Evolutionary conservation across 2,113 vertebrate genomes (phyloP), one percentile per base, ranked within the genome.

Genomic region (Erinaceus europaeus): DNA sequence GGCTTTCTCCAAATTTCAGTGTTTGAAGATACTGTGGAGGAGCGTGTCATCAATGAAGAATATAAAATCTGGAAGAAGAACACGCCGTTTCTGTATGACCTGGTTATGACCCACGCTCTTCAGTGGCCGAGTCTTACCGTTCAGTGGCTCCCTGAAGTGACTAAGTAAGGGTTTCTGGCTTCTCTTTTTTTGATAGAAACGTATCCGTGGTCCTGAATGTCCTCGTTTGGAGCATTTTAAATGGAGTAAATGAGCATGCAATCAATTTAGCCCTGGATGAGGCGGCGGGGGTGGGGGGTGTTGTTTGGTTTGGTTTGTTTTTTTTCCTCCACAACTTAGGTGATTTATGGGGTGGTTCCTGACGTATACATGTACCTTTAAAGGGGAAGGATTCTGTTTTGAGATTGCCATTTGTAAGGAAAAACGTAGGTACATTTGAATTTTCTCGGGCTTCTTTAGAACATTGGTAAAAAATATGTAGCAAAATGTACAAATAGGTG

Each of bases 1-100:
- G 15, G 78, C 88, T 91, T 68, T 89, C 78, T 72, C 76, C 65
- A 32, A 72, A 74, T 96, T 67, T 18, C 93, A 99, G 98, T 97
- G 96, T 98, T 98, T 88, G 98, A 99, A 73, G 98, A 99, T 95
- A 97, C 98, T 29, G 98, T 98, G 96, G 98, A 99, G 84, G 98
- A 99, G 91, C 97, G 98, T 46, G 98, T 98, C 72, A 99, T 99
- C 95, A 98, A 98, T 67, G 98, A 98, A 90, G 98, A 99, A 93
- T 98, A 99, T 97, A 99, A 98, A 96, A 98, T 99, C 61, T 99
- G 98, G 98, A 99, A 98, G 97, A 99, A 99, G 87, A 99, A 99
- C 95, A 98, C 98, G 0, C 98, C 98, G 0, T 99, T 99, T 91
- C 96, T 99, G 4, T 99, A 98, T 65, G 98, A 99, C 93, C 95